Base-by-base conservation (phyloP, 92 coral and sea anemone genomes). In the Palythoa caribaeorum region DNA sequence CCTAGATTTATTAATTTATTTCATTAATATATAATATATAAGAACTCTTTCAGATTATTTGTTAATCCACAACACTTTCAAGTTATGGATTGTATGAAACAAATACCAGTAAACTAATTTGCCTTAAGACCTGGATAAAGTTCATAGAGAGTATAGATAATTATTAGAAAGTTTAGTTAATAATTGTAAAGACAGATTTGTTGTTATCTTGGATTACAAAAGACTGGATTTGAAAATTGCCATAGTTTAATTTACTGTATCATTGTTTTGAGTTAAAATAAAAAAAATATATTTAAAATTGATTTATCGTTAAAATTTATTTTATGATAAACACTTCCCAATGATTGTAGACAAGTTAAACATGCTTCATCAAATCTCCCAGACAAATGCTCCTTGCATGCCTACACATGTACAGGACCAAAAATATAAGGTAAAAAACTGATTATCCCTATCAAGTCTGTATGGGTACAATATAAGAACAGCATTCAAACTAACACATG, bases 301-400 rank as follows among this genome's bases (percentile, higher is more conserved):
- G 66, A 59, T 59, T 59, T 59, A 59, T 19, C 17, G n/a, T 59
- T 3, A 15, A 62, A 62, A 15, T 39, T 39, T 50, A 28, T 76
- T 54, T 76, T 11, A 79, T 50, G 17, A 13, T 28, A 28, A 28
- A 28, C 36, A 84, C 88, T 84, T 84, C 50, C 88, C 88, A 71
- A 52, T 11, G 86, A 62, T 38, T 81, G 86, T 76, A 81, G 39
- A 16, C 86, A 63, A 59, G 48, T 81, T 2, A 84, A 80, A 84
- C 88, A 84, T 16, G 88, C 78, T 7, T 72, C 79, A 71, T 71
- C 88, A 84, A 48, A 84, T 36, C 69, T 71, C n/a, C 88, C 88
- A 28, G 79, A 48, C 88, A 84, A 84, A 84, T 84, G 88, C 66
- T 84, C 71, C 19, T 37, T 48, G 80, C 88, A 84, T 52, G 88